Conservation (phyloP, 2,888 invertebrate genomes). For the Lycia hirtaria region DNA sequence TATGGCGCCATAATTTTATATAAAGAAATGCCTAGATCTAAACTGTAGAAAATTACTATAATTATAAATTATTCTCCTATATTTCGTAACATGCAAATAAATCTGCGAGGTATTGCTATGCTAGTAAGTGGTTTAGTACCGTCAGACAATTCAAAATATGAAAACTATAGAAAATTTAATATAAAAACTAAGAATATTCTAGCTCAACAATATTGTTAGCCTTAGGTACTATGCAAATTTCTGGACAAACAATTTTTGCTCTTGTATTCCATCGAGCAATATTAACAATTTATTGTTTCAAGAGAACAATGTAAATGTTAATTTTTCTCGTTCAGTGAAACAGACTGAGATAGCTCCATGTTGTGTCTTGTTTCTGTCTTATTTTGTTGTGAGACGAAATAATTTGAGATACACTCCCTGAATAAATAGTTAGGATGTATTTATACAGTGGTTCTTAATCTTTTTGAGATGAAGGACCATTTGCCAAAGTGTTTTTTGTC, state of each 20-base stretch:
- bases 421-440: conserved; percentile 3
- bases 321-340: conserved; percentile 40
- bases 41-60: too few relatives aligned
- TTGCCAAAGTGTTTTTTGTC: too few relatives aligned
- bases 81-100: too few relatives aligned
- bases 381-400: background rate
- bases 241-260: conserved; percentile 33
- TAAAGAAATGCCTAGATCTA: too few relatives aligned
- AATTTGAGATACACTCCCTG: conserved; percentile 1
- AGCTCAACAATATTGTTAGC: conserved; percentile 1
- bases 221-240: conserved; percentile 17
- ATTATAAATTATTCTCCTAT: too few relatives aligned
- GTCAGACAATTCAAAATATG: too few relatives aligned
- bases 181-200: background rate
- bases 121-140: too few relatives aligned
- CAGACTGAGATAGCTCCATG: conserved; percentile 28
- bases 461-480: too few relatives aligned
- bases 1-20: too few relatives aligned
- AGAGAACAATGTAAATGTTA: conserved; percentile 42
- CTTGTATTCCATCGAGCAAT: conserved; percentile 29
- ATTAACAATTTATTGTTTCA: conserved; percentile 36
- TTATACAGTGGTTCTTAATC: too few relatives aligned
- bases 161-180: background rate
- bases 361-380: conserved; percentile 12
- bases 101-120: too few relatives aligned